phyloP scores from a whole-genome alignment of 2,888 invertebrate genomes.

The Chloromyia formosa region DNA sequence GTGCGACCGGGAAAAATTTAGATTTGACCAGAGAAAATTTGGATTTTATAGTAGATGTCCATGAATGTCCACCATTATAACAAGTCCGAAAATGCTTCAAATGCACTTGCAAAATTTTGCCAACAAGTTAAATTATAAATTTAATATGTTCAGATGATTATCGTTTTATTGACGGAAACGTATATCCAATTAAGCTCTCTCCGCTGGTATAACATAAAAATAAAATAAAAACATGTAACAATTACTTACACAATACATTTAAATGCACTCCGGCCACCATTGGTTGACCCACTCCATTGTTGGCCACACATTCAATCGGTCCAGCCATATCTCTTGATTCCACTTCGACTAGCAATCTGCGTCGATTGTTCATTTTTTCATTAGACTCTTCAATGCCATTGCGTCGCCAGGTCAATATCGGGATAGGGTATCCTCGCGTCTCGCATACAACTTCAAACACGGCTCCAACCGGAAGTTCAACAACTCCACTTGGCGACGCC shows the following conservation, averaged over 20 bases:
- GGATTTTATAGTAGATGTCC: too few species aligned
- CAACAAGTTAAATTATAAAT: too few species aligned
- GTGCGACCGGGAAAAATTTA: too few species aligned
- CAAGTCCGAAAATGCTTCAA: too few species aligned
- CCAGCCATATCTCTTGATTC: constrained; percentile 73
- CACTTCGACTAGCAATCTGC: constrained; percentile 60
- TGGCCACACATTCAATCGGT: constrained; percentile 76
- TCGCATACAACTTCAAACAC: constrained; percentile 79
- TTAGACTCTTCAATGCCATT: constrained; percentile 52
- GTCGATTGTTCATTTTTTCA: constrained; percentile 57
- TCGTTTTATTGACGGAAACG: too few species aligned
- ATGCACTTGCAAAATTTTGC: too few species aligned
- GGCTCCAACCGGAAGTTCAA: constrained; percentile 78
- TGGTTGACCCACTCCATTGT: constrained; percentile 79
- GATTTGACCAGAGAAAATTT: too few species aligned
- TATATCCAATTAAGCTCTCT: too few species aligned
- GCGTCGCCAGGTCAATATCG: constrained; percentile 75
- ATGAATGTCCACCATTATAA: too few species aligned
- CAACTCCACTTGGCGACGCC: constrained; percentile 74
- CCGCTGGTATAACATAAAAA: too few species aligned
- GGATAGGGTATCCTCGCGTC: constrained; percentile 75
- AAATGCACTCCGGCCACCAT: constrained; percentile 74
- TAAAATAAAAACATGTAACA: too few species aligned
- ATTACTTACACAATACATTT: constrained; percentile 76
- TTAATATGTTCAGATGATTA: too few species aligned